Conservation (phyloP, 2,888 invertebrate species). For the Rapana venosa region DNA sequence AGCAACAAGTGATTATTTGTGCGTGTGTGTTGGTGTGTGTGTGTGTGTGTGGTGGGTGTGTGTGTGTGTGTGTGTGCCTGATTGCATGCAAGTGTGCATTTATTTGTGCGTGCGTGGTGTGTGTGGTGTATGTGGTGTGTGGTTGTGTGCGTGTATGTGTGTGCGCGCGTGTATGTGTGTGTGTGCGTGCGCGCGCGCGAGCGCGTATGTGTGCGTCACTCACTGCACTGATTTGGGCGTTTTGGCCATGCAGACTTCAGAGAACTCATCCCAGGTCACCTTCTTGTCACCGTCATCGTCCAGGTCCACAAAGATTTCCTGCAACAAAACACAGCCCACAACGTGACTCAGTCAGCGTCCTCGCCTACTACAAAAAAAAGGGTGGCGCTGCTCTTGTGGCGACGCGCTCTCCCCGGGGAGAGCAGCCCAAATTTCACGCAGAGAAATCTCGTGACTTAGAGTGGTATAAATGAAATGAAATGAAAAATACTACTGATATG, state of each 20-base stretch:
- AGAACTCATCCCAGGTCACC: constrained; percentile 21
- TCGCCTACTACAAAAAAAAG: no score
- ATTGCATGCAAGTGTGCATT: not conserved
- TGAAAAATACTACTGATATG: no score
- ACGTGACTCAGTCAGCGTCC: no score
- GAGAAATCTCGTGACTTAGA: no score
- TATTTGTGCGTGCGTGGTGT: not conserved
- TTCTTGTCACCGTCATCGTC: constrained; percentile 8
- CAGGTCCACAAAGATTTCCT: constrained; percentile 19
- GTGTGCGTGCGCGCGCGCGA: not conserved
- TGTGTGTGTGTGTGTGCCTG: not conserved
- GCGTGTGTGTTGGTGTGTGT: not conserved
- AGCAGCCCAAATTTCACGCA: no score
- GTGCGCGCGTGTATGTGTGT: not conserved
- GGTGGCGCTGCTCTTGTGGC: no score
- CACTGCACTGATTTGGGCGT: constrained; percentile 21
- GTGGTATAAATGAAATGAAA: no score
- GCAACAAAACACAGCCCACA: not conserved
- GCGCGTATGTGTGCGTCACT: not conserved
- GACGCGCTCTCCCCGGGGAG: no score
- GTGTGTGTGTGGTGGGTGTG: not conserved
- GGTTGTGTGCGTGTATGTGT: not conserved
- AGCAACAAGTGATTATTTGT: not conserved
- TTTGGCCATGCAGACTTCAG: constrained; percentile 22
- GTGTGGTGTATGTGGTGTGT: not conserved